A percentile compares a stretch with the other conserved stretches of the same genome.
phyloP scores from a whole-genome alignment of 2,113 vertebrate genomes.

The Rhea pennata region DNA sequence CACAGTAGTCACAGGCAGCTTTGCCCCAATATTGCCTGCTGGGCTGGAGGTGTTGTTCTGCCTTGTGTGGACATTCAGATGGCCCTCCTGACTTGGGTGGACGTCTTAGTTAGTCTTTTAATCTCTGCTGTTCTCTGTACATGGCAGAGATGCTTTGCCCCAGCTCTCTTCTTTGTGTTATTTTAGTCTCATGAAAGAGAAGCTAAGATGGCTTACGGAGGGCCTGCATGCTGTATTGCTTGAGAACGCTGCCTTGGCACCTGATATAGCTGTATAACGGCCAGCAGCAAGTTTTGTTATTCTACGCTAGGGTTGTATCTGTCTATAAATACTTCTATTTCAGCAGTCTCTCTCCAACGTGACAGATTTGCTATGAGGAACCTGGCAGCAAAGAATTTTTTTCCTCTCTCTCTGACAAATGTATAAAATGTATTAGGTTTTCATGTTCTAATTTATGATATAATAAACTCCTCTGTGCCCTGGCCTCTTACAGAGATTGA shows the following conservation, averaged over 20 bases:
- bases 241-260: conserved; percentile 11
- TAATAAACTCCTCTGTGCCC: conserved; percentile 49
- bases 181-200: background rate
- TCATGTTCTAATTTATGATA: conserved; percentile 60
- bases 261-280: background rate
- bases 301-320: conserved; percentile 39
- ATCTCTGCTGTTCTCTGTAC: background rate
- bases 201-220: background rate
- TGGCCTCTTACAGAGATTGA: background rate
- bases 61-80: background rate
- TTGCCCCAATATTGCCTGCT: background rate
- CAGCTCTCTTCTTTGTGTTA: background rate
- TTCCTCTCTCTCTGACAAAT: conserved; percentile 52
- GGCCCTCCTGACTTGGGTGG: background rate
- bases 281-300: conserved; percentile 34
- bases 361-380: conserved; percentile 58
- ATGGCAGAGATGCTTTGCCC: background rate
- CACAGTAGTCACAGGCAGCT: background rate
- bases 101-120: background rate
- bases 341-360: conserved; percentile 26
- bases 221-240: background rate
- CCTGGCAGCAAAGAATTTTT: conserved; percentile 34
- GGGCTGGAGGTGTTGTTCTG: background rate
- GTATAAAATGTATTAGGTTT: conserved; percentile 55
- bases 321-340: conserved; percentile 58